phyloP scores from a whole-genome alignment of 2,797 vertebrate species.

The Manis pentadactyla region DNA sequence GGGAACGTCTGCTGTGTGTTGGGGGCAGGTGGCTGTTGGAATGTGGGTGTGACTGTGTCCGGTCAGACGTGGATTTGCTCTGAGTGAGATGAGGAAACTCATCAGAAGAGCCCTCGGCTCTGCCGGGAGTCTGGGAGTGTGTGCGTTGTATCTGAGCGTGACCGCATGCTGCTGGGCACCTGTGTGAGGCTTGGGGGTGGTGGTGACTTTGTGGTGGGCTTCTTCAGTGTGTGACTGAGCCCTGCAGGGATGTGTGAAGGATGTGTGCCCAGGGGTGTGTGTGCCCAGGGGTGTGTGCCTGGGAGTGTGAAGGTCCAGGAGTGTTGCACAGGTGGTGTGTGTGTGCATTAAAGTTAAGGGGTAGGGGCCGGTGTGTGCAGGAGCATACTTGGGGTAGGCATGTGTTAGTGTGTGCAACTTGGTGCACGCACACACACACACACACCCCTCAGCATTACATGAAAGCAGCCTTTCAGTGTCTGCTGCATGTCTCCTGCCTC shows the following conservation, averaged over 20 bases:
- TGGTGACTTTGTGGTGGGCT: neutral
- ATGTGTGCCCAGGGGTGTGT: neutral
- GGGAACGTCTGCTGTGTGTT: neutral
- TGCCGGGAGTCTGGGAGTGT: neutral
- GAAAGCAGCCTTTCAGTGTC: neutral
- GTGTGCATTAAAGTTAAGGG: neutral
- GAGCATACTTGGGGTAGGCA: neutral
- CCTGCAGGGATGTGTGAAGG: neutral
- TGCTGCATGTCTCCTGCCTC: neutral
- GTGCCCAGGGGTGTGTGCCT: neutral
- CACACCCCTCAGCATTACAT: neutral
- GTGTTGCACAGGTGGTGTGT: neutral
- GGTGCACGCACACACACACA: neutral
- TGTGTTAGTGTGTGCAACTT: neutral
- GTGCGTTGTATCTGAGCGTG: neutral
- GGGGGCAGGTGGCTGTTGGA: neutral
- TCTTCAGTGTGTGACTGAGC: neutral
- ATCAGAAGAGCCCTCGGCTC: neutral
- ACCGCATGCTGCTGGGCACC: accelerated
- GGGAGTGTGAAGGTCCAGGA: too few relatives aligned
- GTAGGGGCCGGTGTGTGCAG: neutral
- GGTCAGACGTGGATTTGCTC: neutral
- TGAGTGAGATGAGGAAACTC: neutral
- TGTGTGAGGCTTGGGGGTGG: too few relatives aligned
- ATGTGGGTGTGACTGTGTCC: neutral